phyloP scores from a whole-genome alignment of 2,797 vertebrate genomes.

The Helicolenus hilgendorfi region DNA sequence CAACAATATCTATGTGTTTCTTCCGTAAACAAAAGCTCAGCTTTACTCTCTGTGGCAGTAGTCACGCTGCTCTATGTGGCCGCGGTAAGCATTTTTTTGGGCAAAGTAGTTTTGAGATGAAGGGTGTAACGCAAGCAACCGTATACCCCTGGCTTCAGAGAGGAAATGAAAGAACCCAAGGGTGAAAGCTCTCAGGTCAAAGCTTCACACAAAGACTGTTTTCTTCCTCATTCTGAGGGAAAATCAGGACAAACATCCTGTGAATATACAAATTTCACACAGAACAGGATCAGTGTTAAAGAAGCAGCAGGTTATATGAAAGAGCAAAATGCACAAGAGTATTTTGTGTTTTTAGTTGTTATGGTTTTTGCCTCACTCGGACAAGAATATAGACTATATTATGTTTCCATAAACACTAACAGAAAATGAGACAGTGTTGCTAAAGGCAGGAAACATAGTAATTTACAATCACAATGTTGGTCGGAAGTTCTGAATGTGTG shows the following conservation, averaged over 20 bases:
- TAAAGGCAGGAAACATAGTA: slow-evolving; percentile 15
- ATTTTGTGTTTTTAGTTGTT: not conserved
- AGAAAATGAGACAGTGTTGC: not conserved
- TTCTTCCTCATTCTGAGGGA: slow-evolving; percentile 33
- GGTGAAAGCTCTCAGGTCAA: slow-evolving; percentile 23
- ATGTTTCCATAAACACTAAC: not conserved
- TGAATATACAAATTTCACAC: not conserved
- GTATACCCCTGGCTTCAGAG: slow-evolving; percentile 35
- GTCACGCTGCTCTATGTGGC: not conserved
- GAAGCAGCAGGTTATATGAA: not conserved
- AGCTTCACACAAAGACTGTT: slow-evolving; percentile 31
- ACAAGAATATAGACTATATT: not conserved
- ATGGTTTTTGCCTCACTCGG: not conserved
- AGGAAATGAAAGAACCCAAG: slow-evolving; percentile 65
- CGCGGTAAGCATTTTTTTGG: not conserved
- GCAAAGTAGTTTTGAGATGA: slow-evolving; percentile 13
- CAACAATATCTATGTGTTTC: slow-evolving; percentile 7
- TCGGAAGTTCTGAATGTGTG: not conserved
- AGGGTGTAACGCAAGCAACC: slow-evolving; percentile 12
- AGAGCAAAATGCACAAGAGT: not conserved
- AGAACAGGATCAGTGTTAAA: not conserved
- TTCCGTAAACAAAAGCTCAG: slow-evolving; percentile 22
- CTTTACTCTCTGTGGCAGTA: not conserved
- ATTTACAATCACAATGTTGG: not conserved
- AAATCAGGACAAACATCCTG: slow-evolving; percentile 10